Evolutionary conservation across 2,797 vertebrate genomes (phyloP), one percentile per base, ranked within the genome.

Genomic region (Vireo griseus): DNA sequence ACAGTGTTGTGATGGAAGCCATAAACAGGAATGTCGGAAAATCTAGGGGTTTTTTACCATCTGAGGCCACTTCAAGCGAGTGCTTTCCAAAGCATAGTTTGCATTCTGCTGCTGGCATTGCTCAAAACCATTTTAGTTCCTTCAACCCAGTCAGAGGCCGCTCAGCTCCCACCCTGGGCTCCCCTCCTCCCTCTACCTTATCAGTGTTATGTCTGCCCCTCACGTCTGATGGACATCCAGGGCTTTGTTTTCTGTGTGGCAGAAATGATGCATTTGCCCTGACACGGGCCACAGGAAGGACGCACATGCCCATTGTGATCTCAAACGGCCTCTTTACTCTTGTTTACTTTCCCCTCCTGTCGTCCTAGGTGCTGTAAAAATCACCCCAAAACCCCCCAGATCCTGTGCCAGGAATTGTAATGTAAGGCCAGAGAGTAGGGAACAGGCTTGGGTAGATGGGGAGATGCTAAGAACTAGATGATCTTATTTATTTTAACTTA

Each of bases 261-360:
- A 94, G 69, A 61, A 90, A 65, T 24, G 4, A 68, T 45, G 28
- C 48, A 2, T 81, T 75, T 13, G 3, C 31, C 71, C 44, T 65
- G 24, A 35, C 21, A 31, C 0, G 0, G 40, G 42, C 52, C 35
- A 31, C 0, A 0, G 45, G 45, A 42, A 73, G 69, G 63, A 59
- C 0, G 0, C 42, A 58, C 4, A 0, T 61, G 37, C 20, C 24
- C 3, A 1, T 42, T 4, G 0, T 78, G 28, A 25, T 96, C 87
- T 88, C 57, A 69, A 63, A 52, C 33, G 59, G 28, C 28, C 45
- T 16, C 13, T 78, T 84, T 8, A 13, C 48, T 72, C 13, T 24
- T 48, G 14, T 57, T 88, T 66, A 11, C 35, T 80, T 87, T 87
- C 25, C 31, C 12, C 26, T 89, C 26, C 37, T 1, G 0, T 48